Conservation (phyloP, 2,888 invertebrate species). For the Rhamnusium bicolor region DNA sequence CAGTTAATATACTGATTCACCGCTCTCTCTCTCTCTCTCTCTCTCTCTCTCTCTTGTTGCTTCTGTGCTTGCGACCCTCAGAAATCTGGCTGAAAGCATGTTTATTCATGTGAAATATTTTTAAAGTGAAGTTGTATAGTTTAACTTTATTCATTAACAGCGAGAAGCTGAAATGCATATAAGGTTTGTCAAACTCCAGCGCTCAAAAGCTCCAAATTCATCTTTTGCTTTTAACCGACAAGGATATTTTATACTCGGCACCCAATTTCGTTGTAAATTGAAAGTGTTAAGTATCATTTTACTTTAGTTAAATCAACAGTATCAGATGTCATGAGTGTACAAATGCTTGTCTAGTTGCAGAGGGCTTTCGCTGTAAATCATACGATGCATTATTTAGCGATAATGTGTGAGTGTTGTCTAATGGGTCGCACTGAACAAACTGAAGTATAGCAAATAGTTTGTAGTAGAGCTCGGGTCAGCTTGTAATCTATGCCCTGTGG, state of each 20-base stretch:
- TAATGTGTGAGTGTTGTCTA: slow-evolving; percentile 15
- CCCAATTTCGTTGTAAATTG: slow-evolving; percentile 26
- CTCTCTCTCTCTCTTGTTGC: too few species aligned
- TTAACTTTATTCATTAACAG: slow-evolving; percentile 10
- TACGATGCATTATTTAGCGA: slow-evolving; percentile 34
- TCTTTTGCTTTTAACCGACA: not conserved
- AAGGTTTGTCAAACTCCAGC: not conserved
- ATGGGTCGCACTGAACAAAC: slow-evolving; percentile 26
- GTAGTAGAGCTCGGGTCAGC: not conserved
- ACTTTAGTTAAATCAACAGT: slow-evolving; percentile 36
- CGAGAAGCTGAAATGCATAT: not conserved
- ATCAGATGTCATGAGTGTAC: slow-evolving; percentile 33
- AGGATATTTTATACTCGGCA: slow-evolving; percentile 4
- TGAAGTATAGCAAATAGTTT: slow-evolving; percentile 3
- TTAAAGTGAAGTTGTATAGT: too few species aligned
- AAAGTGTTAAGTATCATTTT: slow-evolving; percentile 33
- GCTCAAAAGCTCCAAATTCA: not conserved
- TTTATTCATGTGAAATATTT: too few species aligned
- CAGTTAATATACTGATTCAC: too few species aligned
- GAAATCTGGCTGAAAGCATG: too few species aligned
- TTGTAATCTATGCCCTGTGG: too few species aligned
- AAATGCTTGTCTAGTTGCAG: slow-evolving; percentile 15
- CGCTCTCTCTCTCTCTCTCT: too few species aligned
- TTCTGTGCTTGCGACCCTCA: too few species aligned
- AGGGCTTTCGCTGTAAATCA: slow-evolving; percentile 31